Evolutionary conservation across 2,888 invertebrate genomes (phyloP).

Genomic region (Lysandra coridon): DNA sequence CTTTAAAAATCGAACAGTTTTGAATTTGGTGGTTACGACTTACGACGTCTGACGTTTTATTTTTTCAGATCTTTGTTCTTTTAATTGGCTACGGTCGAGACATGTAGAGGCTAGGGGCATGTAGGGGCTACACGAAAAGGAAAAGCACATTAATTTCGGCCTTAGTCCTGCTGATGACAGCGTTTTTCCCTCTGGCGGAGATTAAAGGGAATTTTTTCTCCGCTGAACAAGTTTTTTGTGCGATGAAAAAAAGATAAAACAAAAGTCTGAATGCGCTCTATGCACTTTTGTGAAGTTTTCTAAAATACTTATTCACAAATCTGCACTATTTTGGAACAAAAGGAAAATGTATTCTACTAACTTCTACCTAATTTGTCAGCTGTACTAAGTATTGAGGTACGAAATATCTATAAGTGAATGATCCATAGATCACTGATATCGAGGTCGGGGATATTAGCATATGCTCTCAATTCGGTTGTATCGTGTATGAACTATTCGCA

Average conservation of each 20-base stretch:
- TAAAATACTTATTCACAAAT: not conserved
- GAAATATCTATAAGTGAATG: not conserved
- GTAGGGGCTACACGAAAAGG: conserved; percentile 11
- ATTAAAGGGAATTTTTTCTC: conserved; percentile 12
- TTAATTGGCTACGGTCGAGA: not conserved
- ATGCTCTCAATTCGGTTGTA: not conserved
- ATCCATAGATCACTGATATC: not conserved
- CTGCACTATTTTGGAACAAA: not conserved
- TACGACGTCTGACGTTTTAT: not conserved
- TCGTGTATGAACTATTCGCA: not conserved
- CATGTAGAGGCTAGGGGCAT: conserved; percentile 7
- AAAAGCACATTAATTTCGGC: conserved; percentile 21
- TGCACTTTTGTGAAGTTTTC: not conserved
- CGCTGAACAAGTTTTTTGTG: not conserved
- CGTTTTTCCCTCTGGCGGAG: conserved; percentile 20
- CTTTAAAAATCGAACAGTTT: not conserved
- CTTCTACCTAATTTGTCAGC: not conserved
- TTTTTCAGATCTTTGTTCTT: conserved; percentile 2
- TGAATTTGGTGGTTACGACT: not conserved
- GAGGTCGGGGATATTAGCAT: not conserved
- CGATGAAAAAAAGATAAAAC: not conserved
- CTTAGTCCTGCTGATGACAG: conserved; percentile 14
- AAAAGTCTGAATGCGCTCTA: not conserved
- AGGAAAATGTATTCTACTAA: not conserved
- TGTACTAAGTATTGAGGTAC: not conserved